Evolutionary conservation across 2,888 invertebrate species (phyloP).

Genomic region (Julus scandinavius): DNA sequence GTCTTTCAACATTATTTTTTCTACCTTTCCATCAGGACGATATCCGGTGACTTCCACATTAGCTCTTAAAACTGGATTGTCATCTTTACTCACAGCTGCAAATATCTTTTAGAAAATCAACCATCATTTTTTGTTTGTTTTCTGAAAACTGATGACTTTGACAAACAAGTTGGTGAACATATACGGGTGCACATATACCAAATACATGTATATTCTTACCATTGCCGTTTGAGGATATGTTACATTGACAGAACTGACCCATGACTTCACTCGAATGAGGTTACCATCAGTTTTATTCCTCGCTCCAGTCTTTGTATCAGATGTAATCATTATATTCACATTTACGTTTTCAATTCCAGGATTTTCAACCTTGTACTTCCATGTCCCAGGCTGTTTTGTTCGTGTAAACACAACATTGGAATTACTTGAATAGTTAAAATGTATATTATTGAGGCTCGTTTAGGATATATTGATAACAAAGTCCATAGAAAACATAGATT

Average conservation of each 20-base stretch:
- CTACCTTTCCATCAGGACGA: not conserved
- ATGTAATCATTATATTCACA: not conserved
- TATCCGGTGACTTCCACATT: not conserved
- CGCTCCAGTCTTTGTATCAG: not conserved
- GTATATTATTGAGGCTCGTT: too few species aligned
- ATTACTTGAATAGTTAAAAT: too few species aligned
- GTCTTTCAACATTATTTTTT: not conserved
- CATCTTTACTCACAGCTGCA: not conserved
- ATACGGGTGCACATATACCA: not conserved
- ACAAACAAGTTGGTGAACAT: too few species aligned
- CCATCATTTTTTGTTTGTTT: too few species aligned
- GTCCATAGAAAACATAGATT: too few species aligned
- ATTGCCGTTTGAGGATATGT: not conserved
- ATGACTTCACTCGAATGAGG: not conserved
- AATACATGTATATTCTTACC: constrained; percentile 5
- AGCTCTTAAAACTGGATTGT: not conserved
- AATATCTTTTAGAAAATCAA: not conserved
- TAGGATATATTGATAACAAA: not conserved
- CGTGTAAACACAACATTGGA: too few species aligned
- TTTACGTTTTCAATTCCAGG: too few species aligned
- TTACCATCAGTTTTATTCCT: not conserved
- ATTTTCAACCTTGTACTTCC: not conserved
- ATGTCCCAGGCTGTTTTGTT: not conserved
- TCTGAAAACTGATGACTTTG: too few species aligned
- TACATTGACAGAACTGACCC: not conserved